Conservation (phyloP, 2,888 invertebrate species). For the Mantis religiosa region DNA sequence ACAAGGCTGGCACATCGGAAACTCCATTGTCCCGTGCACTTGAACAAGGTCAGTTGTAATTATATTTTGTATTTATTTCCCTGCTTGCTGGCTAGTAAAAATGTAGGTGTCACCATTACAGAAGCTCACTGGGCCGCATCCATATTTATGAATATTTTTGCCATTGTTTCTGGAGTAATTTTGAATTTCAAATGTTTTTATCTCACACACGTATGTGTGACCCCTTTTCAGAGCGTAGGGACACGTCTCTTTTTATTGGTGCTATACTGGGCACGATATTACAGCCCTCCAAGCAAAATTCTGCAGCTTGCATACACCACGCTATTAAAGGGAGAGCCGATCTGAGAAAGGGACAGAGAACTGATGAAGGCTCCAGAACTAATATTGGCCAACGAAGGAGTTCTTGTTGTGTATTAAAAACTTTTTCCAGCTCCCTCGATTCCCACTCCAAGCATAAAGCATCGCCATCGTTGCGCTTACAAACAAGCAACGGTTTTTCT, state of each 20-base stretch:
- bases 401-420: background rate
- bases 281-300: background rate
- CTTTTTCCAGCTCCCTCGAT: background rate
- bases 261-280: background rate
- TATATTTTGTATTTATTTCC: background rate
- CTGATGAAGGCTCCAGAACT: background rate
- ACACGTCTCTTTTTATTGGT: background rate
- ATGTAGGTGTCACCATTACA: background rate
- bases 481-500: background rate
- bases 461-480: background rate
- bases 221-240: background rate
- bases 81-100: background rate
- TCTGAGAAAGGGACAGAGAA: background rate
- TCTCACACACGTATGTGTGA: background rate
- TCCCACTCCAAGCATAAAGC: background rate
- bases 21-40: background rate
- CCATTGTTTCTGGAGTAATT: slow-evolving; percentile 7
- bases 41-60: background rate
- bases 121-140: background rate
- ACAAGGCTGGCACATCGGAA: background rate
- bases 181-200: slow-evolving; percentile 9
- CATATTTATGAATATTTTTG: background rate
- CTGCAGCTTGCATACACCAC: background rate
- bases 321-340: background rate
- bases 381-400: background rate